Evolutionary conservation across 1,140 invertebrate genomes (phyloP).

Genomic region (Ceratosolen solmsi): DNA sequence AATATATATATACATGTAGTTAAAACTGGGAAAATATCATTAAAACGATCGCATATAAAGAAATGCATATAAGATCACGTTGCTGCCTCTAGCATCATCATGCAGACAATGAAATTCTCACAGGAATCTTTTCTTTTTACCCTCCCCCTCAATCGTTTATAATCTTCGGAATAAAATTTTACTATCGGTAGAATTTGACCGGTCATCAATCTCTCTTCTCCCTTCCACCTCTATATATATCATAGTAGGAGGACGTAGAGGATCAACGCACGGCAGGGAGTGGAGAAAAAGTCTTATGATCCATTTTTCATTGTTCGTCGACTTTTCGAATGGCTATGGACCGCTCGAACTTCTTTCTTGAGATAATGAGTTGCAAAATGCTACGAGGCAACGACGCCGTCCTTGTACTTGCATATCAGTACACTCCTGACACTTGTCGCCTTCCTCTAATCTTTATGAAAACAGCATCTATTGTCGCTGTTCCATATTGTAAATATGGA

Average conservation of each 20-base stretch:
- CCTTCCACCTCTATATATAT: not conserved
- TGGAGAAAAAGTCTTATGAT: not conserved
- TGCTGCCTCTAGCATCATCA: not conserved
- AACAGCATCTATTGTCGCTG: not conserved
- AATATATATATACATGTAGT: not conserved
- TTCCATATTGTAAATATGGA: too few species aligned
- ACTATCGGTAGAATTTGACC: slow-evolving; percentile 38
- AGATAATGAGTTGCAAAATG: slow-evolving; percentile 44
- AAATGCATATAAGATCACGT: slow-evolving; percentile 6
- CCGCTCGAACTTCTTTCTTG: not conserved
- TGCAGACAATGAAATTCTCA: slow-evolving; percentile 17
- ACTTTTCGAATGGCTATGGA: not conserved
- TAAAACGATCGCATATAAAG: not conserved
- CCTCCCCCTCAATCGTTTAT: slow-evolving; percentile 27
- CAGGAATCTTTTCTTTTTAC: slow-evolving; percentile 7
- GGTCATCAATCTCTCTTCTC: slow-evolving; percentile 33
- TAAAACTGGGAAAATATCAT: not conserved
- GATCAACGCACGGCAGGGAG: not conserved
- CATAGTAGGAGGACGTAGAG: not conserved
- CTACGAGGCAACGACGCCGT: not conserved
- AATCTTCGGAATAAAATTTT: slow-evolving; percentile 41
- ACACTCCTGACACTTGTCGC: not conserved
- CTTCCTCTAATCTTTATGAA: slow-evolving; percentile 1
- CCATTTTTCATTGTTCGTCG: slow-evolving; percentile 40
- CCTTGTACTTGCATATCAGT: not conserved